Percentiles rank a stretch among this genome's conserved stretches.
These are phyloP conservation scores for Athene cunicularia DNA, from an alignment of 2,113 vertebrate genomes.

Conservation along the genomic window DNA sequence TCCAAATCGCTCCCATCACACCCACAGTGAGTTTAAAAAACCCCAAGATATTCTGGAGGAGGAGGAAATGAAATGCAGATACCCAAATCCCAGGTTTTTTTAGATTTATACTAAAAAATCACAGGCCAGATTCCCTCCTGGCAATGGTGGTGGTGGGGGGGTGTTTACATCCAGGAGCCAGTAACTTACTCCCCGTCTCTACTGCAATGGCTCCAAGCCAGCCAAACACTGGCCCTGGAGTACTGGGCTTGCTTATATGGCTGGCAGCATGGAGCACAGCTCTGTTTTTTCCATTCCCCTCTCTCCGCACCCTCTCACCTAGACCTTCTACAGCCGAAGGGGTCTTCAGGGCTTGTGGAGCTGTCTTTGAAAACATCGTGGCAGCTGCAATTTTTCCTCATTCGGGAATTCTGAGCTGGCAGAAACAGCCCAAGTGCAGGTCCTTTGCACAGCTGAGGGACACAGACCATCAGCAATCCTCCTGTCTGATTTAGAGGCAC, in stretches of 20 bases:
- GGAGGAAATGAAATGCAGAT: background rate
- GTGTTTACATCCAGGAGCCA: background rate
- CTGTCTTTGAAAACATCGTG: accelerated
- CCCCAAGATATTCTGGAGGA: background rate
- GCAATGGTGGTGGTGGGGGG: accelerated
- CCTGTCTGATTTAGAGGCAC: background rate
- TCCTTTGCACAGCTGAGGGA: background rate
- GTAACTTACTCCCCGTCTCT: background rate
- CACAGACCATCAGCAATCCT: background rate
- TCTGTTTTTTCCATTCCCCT: background rate
- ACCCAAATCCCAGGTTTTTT: background rate
- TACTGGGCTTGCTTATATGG: background rate
- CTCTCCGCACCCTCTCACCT: background rate
- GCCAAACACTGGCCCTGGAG: background rate
- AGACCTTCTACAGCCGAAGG: background rate
- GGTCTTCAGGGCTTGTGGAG: background rate
- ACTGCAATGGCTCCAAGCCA: background rate
- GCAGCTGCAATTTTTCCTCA: background rate
- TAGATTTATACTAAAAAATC: background rate
- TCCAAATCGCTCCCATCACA: background rate
- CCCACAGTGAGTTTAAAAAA: background rate
- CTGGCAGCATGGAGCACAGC: background rate
- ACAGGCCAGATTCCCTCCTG: background rate
- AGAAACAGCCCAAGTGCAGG: background rate
- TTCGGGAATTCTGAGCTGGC: background rate